Evolutionary conservation across 2,888 invertebrate genomes (phyloP).

Genomic region (Trissolcus brochymenae): DNA sequence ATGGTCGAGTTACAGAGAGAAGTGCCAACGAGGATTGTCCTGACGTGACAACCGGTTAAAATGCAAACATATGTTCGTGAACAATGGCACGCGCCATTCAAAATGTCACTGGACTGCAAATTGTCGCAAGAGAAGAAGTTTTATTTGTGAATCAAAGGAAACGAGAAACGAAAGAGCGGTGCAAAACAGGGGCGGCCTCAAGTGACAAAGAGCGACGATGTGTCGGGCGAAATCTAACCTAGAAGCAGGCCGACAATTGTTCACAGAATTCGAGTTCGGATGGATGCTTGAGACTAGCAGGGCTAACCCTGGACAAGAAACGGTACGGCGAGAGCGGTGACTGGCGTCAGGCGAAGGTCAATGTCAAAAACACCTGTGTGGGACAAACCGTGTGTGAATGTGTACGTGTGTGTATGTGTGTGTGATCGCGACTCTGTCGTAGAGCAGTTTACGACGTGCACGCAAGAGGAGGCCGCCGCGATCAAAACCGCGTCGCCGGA

Average conservation of each 20-base stretch:
- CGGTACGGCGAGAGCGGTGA: constrained; percentile 12
- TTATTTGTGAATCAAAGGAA: too few relatives aligned
- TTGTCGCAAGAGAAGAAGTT: too few relatives aligned
- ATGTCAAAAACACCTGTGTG: constrained; percentile 45
- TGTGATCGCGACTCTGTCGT: constrained; percentile 6
- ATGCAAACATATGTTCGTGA: constrained; percentile 19
- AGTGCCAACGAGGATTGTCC: background rate
- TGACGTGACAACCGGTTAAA: background rate
- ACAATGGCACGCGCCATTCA: background rate
- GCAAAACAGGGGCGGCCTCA: background rate
- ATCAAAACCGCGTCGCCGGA: background rate
- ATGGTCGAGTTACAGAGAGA: background rate
- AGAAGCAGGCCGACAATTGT: background rate
- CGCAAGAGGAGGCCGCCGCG: constrained; percentile 12
- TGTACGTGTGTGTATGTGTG: too few relatives aligned
- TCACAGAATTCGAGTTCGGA: too few relatives aligned
- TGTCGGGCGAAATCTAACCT: constrained; percentile 9
- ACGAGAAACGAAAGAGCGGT: too few relatives aligned
- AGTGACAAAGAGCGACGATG: background rate
- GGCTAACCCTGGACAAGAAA: constrained; percentile 18
- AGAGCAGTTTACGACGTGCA: constrained; percentile 5
- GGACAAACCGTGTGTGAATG: too few relatives aligned
- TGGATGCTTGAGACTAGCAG: too few relatives aligned
- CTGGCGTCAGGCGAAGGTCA: constrained; percentile 42
- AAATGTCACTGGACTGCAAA: too few relatives aligned